phyloP scores from a whole-genome alignment of 1,140 invertebrate species.

The Lordiphosa clarofinis region DNA sequence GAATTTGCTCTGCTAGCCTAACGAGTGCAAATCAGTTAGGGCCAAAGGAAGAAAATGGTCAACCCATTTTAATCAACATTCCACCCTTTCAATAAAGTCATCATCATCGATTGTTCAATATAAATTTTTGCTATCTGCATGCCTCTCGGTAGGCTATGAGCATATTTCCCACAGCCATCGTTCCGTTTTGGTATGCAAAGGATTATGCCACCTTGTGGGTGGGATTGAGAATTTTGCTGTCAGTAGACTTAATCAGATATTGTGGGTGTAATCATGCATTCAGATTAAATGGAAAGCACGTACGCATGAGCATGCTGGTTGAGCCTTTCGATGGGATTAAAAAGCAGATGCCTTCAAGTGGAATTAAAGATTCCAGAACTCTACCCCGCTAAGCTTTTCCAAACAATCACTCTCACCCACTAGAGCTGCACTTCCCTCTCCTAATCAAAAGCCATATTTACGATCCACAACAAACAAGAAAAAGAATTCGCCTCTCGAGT shows the following conservation, averaged over 20 bases:
- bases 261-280: constrained; percentile 1
- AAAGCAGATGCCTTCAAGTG: neutral
- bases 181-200: constrained; percentile 2
- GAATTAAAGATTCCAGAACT: no score
- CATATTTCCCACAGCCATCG: neutral
- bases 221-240: neutral
- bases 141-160: neutral
- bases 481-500: constrained; percentile 10
- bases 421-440: neutral
- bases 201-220: constrained; percentile 2
- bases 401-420: no score
- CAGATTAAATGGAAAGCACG: constrained; percentile 16
- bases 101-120: constrained; percentile 9
- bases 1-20: no score
- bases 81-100: constrained; percentile 8
- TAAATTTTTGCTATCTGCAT: constrained; percentile 1
- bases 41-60: constrained; percentile 1
- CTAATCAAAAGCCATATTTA: neutral
- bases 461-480: neutral
- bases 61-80: constrained; percentile 18
- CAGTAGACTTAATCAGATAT: no score
- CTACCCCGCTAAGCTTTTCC: no score
- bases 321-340: constrained; percentile 2
- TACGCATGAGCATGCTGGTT: neutral
- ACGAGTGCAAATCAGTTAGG: neutral